Conservation (phyloP, 2,797 vertebrate species). For the Sarcophilus harrisii region DNA sequence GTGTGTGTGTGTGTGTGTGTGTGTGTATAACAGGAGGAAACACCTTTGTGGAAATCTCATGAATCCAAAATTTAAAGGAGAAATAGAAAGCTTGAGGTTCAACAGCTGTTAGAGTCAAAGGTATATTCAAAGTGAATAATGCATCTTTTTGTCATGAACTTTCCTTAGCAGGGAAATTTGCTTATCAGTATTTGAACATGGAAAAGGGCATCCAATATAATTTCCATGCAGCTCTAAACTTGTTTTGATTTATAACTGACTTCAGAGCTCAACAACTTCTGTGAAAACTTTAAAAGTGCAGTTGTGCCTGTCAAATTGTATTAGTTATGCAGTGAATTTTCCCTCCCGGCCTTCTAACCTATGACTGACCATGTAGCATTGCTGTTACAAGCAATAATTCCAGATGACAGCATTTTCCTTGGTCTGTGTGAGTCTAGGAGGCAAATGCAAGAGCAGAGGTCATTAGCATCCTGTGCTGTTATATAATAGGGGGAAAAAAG, state of each 20-base stretch:
- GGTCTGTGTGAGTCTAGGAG: constrained; percentile 76
- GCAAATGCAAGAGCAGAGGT: constrained; percentile 81
- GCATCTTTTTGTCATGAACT: not conserved
- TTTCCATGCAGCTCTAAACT: constrained; percentile 68
- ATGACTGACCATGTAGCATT: constrained; percentile 82
- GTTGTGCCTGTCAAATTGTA: constrained; percentile 81
- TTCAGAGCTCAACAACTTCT: constrained; percentile 62
- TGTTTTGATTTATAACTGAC: constrained; percentile 73
- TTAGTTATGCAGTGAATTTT: constrained; percentile 81
- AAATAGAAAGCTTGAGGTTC: not conserved
- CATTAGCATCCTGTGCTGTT: constrained; percentile 77
- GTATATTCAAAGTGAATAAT: not conserved
- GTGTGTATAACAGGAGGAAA: not conserved
- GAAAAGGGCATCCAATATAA: constrained; percentile 24
- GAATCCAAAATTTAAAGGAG: not conserved
- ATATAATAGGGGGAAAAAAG: constrained; percentile 73
- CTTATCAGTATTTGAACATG: constrained; percentile 28
- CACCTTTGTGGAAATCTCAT: not conserved
- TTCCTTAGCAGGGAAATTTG: constrained; percentile 24
- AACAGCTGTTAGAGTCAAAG: not conserved
- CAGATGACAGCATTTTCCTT: constrained; percentile 85
- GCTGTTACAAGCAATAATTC: constrained; percentile 84
- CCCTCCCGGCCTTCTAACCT: constrained; percentile 81
- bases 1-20: too few relatives aligned
- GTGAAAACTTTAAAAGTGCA: constrained; percentile 77